Evolutionary conservation across 2,888 invertebrate species (phyloP), one percentile per base, ranked within the genome.

Genomic region (Cheiracanthium punctorium): DNA sequence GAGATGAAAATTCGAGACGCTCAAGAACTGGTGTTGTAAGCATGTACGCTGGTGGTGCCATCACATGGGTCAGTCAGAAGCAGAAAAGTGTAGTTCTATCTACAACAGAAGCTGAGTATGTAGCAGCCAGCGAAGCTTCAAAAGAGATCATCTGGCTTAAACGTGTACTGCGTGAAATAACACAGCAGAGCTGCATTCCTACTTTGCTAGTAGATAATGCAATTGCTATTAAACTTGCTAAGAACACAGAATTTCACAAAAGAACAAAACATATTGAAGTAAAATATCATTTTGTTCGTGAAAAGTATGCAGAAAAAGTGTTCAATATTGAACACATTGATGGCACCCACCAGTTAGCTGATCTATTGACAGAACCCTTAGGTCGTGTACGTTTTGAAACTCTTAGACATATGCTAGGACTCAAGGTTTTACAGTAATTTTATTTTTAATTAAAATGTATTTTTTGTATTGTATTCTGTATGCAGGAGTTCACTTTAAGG

Each of bases 71-170:
- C 0, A 80, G 82, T 8, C 88, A 89, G 67, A 81, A 82, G 67
- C 90, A 89, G 82, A 90, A 90, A 90, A 2, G 90, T 90, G 52
- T 90, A 89, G 65, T 84, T n/a, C 41, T 88, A 5, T 89, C 89
- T n/a, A 88, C 88, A 12, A 87, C 88, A 24, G 89, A 90, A 75
- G 87, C 89, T 12, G 89, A 90, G 58, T 88, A 82, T 43, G 52
- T 90, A 17, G 88, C 88, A 20, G 73, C 80, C 2, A 48, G 52
- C 17, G 33, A 71, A 28, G 33, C 70, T 12, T 8, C 71, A 0
- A 90, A 89, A 77, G 90, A 90, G 86, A 75, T 82, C 0, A 41
- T 90, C 0, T 90, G 91, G 90, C 43, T 91, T 12, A 88, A 80
- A 80, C 87, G 88, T 29, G 48, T 91, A 10, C 65, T 91, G 28